These are phyloP conservation scores for Sphenodon punctatus DNA, from an alignment of 2,797 vertebrate species.

Conservation along the genomic window DNA sequence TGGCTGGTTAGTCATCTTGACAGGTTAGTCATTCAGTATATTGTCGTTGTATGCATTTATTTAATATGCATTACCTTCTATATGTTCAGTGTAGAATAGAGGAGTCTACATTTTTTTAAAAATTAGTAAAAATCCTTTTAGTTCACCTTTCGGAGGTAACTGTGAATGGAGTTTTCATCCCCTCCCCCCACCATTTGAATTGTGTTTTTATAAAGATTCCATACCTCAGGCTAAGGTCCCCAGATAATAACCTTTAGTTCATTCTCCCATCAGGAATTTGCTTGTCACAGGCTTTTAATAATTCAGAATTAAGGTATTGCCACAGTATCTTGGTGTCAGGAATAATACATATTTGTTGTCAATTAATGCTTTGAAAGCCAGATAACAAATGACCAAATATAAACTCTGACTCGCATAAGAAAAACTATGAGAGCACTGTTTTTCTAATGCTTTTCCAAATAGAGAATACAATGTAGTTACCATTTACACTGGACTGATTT, in stretches of 20 bases:
- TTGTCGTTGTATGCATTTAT: too few species aligned
- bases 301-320: conserved; percentile 12
- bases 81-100: too few species aligned
- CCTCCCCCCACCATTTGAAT: neutral
- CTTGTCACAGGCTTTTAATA: conserved; percentile 10
- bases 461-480: neutral
- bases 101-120: too few species aligned
- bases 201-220: neutral
- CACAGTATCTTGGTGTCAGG: neutral
- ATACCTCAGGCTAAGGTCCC: neutral
- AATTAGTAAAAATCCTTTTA: too few species aligned
- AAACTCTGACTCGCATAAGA: neutral
- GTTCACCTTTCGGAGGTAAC: too few species aligned
- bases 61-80: too few species aligned
- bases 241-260: conserved; percentile 10
- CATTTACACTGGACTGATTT: neutral
- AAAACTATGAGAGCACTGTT: neutral
- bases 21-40: too few species aligned
- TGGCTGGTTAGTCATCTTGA: too few species aligned
- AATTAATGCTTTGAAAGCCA: conserved; percentile 23
- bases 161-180: neutral
- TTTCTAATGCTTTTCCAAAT: neutral
- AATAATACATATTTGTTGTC: neutral
- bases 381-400: neutral
- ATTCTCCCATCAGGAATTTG: neutral